Percentiles rank a stretch among this genome's conserved stretches.
Conservation (phyloP, 2,888 invertebrate species). For the Mythimna ferrago region DNA sequence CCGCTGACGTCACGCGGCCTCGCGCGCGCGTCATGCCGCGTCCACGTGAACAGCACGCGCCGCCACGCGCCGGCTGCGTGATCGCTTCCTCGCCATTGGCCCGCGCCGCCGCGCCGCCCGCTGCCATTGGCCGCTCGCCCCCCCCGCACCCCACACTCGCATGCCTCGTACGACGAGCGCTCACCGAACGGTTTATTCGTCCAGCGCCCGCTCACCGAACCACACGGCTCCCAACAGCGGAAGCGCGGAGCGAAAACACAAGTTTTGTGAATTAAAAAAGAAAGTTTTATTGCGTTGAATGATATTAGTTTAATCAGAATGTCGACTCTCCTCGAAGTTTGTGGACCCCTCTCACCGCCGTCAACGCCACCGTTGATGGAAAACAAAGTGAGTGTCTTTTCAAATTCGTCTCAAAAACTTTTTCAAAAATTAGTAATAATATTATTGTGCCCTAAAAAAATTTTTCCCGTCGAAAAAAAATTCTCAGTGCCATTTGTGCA, state of each 20-base stretch:
- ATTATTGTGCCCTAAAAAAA: constrained; percentile 38
- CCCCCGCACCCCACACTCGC: constrained; percentile 92
- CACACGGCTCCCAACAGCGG: constrained; percentile 83
- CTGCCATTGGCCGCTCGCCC: constrained; percentile 91
- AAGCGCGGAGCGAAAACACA: constrained; percentile 77
- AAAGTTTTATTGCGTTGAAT: constrained; percentile 84
- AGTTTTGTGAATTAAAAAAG: constrained; percentile 88
- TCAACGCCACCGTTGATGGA: constrained; percentile 93
- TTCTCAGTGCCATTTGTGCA: constrained; percentile 77
- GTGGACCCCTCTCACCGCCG: constrained; percentile 92
- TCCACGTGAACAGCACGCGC: constrained; percentile 96
- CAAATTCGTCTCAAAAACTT: constrained; percentile 61
- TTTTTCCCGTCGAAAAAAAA: constrained; percentile 45
- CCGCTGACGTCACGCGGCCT: constrained; percentile 91
- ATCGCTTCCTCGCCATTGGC: constrained; percentile 91
- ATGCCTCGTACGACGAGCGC: constrained; percentile 87
- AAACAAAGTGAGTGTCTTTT: constrained; percentile 87
- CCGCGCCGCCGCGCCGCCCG: constrained; percentile 93
- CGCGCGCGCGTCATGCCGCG: constrained; percentile 92
- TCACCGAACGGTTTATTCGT: constrained; percentile 88
- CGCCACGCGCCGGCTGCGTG: constrained; percentile 95
- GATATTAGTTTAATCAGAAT: constrained; percentile 79
- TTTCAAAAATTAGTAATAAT: constrained; percentile 46
- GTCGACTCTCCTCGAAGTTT: constrained; percentile 87
- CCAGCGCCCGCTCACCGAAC: constrained; percentile 82